Evolutionary conservation across 2,797 vertebrate species (phyloP).

Genomic region (Xenentodon cancila): DNA sequence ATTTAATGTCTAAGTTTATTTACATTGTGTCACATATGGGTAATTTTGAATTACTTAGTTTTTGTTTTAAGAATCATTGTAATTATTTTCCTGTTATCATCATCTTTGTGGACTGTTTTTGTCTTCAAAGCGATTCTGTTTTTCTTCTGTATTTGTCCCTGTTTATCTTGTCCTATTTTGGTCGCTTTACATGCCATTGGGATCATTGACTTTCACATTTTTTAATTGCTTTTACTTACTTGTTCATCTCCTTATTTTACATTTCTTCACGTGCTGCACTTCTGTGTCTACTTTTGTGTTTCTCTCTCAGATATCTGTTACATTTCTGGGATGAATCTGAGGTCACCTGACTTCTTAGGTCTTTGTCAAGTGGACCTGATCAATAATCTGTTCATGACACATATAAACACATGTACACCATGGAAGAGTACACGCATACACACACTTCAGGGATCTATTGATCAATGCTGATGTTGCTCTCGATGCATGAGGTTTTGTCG

Average conservation of each 20-base stretch:
- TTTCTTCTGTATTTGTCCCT: too few species aligned
- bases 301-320: not conserved
- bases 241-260: not conserved
- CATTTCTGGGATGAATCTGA: too few species aligned
- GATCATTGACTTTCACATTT: too few species aligned
- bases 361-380: not conserved
- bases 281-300: too few species aligned
- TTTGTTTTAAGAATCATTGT: too few species aligned
- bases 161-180: not conserved
- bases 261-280: not conserved
- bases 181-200: not conserved
- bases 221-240: not conserved
- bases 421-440: conserved; percentile 34
- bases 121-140: too few species aligned
- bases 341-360: too few species aligned
- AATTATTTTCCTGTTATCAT: too few species aligned
- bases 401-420: conserved; percentile 10
- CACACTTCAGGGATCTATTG: conserved; percentile 59
- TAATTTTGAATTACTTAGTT: too few species aligned
- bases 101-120: too few species aligned
- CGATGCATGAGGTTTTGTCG: conserved; percentile 39
- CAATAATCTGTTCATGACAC: conserved; percentile 8
- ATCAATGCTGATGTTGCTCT: conserved; percentile 65
- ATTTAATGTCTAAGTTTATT: too few species aligned
- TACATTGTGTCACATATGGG: too few species aligned